Evolutionary conservation across 2,797 vertebrate species (phyloP), one percentile per base, ranked within the genome.

Genomic region (Catostomus latipinnis): DNA sequence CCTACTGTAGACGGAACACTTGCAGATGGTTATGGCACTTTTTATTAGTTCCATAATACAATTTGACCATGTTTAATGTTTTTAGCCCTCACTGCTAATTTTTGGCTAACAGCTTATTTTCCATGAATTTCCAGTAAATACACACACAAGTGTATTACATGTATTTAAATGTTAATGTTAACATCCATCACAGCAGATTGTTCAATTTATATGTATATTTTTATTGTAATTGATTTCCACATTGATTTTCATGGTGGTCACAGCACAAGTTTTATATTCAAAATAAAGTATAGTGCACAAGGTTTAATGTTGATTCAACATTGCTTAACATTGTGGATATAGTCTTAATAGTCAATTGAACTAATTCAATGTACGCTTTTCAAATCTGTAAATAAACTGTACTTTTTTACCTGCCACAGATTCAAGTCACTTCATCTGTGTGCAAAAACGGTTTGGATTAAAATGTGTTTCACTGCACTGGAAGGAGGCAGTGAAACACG

Each of bases 1-100:
- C 77, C 66, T 69, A 79, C 69, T 58, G 69, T 72, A 72, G 77
- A 79, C 60, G 72, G 60, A 79, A 72, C 53, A 14, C 11, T 79
- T 22, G 3, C 8, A 22, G 56, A 69, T 45, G 46, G 57, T 4
- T 18, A 6, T 63, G 63, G 11, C 71, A 45, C 54, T 78, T 78
- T 45, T 71, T 48, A 56, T 8, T 71, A 78, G 58, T n/a, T 56
- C 7, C 8, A 56, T 56, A 34, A 9, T 8, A 13, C 71, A 46
- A 11, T 22, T 52, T 60, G 1, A 76, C 34, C 6, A 14, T 18
- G 18, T 49, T 48, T 60, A 6, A 34, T 0, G 0, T 43, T 12
- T 46, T 75, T 52, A 12, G 63, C 6, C n/a, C 34, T 16, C 6
- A 11, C 8, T 49, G 13, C 5, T 12, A 12, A 8, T 46, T 5